Evolutionary conservation across 2,797 vertebrate species (phyloP).

Genomic region (Scleropages formosus): DNA sequence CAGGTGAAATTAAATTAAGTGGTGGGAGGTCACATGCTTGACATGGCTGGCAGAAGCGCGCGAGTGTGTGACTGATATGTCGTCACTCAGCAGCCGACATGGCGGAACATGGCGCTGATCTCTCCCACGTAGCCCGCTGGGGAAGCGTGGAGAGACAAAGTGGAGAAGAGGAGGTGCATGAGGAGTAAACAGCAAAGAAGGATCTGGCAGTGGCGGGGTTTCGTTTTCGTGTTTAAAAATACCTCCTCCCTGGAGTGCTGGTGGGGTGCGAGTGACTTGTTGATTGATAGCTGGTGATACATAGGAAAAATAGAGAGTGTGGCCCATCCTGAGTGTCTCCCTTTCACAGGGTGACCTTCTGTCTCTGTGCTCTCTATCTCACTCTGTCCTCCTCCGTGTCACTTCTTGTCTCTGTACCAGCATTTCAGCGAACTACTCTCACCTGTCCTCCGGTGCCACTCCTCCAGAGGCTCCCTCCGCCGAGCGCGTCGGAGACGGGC

Average conservation of each 20-base stretch:
- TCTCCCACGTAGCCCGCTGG: neutral
- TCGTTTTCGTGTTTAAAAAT: conserved; percentile 5
- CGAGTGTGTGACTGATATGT: neutral
- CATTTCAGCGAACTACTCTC: neutral
- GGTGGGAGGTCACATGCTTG: too few relatives aligned
- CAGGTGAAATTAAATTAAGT: too few relatives aligned
- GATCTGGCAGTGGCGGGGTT: neutral
- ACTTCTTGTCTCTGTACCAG: neutral
- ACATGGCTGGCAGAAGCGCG: neutral
- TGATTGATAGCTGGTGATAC: conserved; percentile 7
- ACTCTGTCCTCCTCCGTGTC: neutral
- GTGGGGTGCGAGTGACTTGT: neutral
- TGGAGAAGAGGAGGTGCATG: neutral
- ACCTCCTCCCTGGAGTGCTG: neutral
- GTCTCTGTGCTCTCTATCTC: neutral
- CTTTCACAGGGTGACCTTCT: too few relatives aligned
- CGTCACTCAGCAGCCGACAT: neutral
- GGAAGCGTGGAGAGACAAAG: neutral
- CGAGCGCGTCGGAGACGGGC: neutral
- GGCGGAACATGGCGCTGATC: neutral
- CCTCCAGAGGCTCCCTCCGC: neutral
- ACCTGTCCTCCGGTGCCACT: neutral
- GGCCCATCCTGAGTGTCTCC: neutral
- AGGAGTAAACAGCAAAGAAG: neutral
- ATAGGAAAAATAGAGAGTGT: neutral